Percentiles rank a stretch among this genome's conserved stretches.
These are phyloP conservation scores for Rhodeus uyekii DNA, from an alignment of 2,797 vertebrate species.

Conservation along the genomic window DNA sequence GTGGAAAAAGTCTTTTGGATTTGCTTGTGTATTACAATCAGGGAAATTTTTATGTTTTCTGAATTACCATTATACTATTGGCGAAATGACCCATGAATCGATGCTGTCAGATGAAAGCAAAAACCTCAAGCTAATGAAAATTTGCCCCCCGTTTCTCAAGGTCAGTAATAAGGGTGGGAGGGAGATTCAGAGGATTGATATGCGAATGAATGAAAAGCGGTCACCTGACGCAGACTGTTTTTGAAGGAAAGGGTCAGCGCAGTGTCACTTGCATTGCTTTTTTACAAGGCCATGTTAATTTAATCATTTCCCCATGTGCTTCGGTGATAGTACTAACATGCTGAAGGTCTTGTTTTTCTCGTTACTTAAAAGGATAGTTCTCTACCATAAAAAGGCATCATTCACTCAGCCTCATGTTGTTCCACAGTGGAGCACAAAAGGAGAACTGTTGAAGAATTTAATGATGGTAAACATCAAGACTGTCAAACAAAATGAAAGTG, in stretches of 20 bases:
- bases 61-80: slow-evolving; percentile 35
- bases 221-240: slow-evolving; percentile 26
- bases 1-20: slow-evolving; percentile 14
- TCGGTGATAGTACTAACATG: not conserved
- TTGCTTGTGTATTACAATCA: slow-evolving; percentile 41
- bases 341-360: slow-evolving; percentile 2
- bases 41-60: slow-evolving; percentile 41
- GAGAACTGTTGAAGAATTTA: not conserved
- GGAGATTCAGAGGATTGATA: not conserved
- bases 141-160: slow-evolving; percentile 46
- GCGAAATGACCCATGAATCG: slow-evolving; percentile 48
- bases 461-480: not conserved
- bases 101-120: slow-evolving; percentile 45
- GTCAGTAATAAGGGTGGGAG: slow-evolving; percentile 33
- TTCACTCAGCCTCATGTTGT: not conserved
- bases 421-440: not conserved
- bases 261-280: slow-evolving; percentile 15
- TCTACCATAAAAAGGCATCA: not conserved
- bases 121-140: slow-evolving; percentile 53
- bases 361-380: not conserved
- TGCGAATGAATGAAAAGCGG: slow-evolving; percentile 14
- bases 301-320: slow-evolving; percentile 6
- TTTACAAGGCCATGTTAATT: slow-evolving; percentile 20
- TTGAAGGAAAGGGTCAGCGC: slow-evolving; percentile 29
- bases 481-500: not conserved